Conservation (phyloP, 2,113 vertebrate genomes). For the Ciconia boyciana region DNA sequence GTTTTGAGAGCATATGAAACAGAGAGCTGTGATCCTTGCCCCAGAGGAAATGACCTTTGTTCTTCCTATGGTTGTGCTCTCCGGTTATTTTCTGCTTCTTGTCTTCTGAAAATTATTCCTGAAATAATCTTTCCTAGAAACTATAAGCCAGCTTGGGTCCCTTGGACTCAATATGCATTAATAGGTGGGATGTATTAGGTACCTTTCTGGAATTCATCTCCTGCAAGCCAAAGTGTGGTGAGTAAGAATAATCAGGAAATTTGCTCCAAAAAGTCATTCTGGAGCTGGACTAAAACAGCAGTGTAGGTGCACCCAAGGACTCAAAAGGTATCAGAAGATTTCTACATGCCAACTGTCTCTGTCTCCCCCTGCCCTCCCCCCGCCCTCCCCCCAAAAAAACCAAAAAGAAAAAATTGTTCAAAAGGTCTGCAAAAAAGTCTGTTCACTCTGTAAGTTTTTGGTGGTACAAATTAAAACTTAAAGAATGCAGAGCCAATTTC, state of each 20-base stretch:
- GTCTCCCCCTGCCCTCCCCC: neutral
- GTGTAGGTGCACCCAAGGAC: neutral
- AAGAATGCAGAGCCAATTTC: neutral
- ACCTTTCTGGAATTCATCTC: neutral
- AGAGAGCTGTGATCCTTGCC: neutral
- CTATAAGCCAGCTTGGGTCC: neutral
- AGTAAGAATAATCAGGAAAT: neutral
- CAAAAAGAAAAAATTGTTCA: neutral
- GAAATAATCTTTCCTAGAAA: neutral
- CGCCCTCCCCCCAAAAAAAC: accelerated
- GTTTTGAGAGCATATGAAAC: neutral
- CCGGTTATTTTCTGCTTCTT: neutral
- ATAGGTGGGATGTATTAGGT: neutral
- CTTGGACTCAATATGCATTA: neutral
- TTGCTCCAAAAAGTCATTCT: neutral
- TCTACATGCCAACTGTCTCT: neutral
- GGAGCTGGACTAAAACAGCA: neutral
- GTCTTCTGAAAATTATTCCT: neutral
- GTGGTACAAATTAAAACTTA: neutral
- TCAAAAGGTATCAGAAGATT: neutral
- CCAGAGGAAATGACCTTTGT: neutral
- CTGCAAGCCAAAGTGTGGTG: neutral
- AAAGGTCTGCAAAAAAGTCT: neutral
- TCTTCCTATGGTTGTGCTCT: neutral
- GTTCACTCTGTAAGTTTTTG: neutral